Conservation (phyloP, 2,888 invertebrate genomes). For the Microdon myrmicae region DNA sequence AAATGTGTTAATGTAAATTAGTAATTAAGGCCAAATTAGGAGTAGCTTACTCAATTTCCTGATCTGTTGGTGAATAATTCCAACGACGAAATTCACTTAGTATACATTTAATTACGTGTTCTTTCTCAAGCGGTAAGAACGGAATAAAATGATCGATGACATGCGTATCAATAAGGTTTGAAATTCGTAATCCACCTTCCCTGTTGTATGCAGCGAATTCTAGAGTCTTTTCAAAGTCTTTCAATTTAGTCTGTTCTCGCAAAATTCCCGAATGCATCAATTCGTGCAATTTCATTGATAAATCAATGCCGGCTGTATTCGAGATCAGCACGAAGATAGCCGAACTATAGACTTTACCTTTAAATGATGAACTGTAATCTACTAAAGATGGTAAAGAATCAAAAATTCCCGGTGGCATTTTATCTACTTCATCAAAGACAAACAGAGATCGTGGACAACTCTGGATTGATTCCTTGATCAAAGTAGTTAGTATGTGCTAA, state of each 20-base stretch:
- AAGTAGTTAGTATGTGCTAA: neutral
- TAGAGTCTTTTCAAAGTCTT: constrained; percentile 79
- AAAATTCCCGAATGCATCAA: constrained; percentile 69
- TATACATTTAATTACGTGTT: constrained; percentile 84
- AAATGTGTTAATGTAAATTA: constrained; percentile 21
- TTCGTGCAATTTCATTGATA: constrained; percentile 58
- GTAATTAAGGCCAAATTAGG: too few relatives aligned
- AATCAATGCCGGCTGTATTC: constrained; percentile 79
- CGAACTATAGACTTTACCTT: constrained; percentile 79
- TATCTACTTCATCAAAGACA: constrained; percentile 97
- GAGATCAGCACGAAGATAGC: constrained; percentile 90
- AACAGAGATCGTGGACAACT: constrained; percentile 84
- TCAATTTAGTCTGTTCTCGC: constrained; percentile 73
- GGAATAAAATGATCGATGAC: constrained; percentile 95
- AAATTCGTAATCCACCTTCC: constrained; percentile 83
- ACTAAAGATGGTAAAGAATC: constrained; percentile 88
- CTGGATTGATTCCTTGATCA: constrained; percentile 69
- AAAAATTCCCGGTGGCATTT: constrained; percentile 84
- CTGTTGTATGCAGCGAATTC: constrained; percentile 75
- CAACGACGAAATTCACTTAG: constrained; percentile 72
- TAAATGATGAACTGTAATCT: constrained; percentile 81
- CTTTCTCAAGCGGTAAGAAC: constrained; percentile 89
- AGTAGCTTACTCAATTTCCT: constrained; percentile 54
- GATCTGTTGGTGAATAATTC: constrained; percentile 34
- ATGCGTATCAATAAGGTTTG: constrained; percentile 83